Evolutionary conservation across 2,888 invertebrate genomes (phyloP).

Genomic region (Xestobium rufovillosum): DNA sequence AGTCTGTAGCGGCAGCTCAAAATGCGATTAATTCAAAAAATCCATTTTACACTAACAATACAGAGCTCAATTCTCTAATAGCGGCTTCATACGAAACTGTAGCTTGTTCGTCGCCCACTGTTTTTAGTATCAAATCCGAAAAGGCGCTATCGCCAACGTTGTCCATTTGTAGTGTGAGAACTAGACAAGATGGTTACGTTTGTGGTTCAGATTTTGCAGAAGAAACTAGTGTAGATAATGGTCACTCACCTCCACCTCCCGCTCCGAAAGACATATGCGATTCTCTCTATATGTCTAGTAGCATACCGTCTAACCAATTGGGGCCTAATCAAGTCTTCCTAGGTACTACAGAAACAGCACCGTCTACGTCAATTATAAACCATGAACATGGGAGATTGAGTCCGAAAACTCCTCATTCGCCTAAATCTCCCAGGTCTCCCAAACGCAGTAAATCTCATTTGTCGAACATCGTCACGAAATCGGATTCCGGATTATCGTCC

Average conservation of each 20-base stretch:
- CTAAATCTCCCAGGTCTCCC: conserved; percentile 67
- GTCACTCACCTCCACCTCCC: conserved; percentile 65
- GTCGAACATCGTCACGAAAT: conserved; percentile 64
- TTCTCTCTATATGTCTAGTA: conserved; percentile 46
- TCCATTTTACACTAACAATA: conserved; percentile 39
- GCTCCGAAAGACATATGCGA: conserved; percentile 62
- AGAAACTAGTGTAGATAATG: conserved; percentile 17
- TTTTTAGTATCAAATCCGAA: conserved; percentile 46
- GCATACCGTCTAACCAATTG: conserved; percentile 27
- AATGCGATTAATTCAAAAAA: conserved; percentile 37
- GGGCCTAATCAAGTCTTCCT: conserved; percentile 43
- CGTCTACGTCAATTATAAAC: conserved; percentile 37
- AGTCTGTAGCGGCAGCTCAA: conserved; percentile 44
- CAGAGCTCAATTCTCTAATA: conserved; percentile 45
- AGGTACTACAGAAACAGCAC: conserved; percentile 35
- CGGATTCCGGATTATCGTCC: conserved; percentile 79
- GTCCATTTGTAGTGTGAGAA: conserved; percentile 57
- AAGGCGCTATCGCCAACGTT: conserved; percentile 56
- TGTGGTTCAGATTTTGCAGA: conserved; percentile 36
- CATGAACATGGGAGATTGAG: conserved; percentile 49
- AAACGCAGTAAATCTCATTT: conserved; percentile 56
- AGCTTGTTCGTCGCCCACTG: conserved; percentile 47
- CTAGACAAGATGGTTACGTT: conserved; percentile 56
- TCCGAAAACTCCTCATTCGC: conserved; percentile 56
- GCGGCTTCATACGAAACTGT: conserved; percentile 46